phyloP scores from a whole-genome alignment of 2,797 vertebrate species.

The Microchirus variegatus region DNA sequence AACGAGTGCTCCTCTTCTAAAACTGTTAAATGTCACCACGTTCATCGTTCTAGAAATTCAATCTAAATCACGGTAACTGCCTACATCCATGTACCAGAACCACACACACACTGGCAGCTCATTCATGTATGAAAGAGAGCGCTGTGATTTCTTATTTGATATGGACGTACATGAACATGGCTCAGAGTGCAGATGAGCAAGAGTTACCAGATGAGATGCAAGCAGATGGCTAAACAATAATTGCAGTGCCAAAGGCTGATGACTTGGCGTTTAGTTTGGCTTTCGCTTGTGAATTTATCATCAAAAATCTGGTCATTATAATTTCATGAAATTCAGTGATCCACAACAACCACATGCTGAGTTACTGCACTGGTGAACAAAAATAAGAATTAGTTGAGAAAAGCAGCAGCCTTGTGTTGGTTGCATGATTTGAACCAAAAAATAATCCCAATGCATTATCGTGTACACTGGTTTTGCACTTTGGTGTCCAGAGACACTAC shows the following conservation, averaged over 20 bases:
- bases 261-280: slow-evolving; percentile 6
- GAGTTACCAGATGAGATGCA: slow-evolving; percentile 14
- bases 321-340: background rate
- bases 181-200: slow-evolving; percentile 8
- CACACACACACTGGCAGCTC: background rate
- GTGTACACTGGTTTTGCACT: too few relatives aligned
- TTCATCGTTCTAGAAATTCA: too few relatives aligned
- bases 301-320: slow-evolving; percentile 9
- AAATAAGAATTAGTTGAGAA: background rate
- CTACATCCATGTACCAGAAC: background rate
- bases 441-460: too few relatives aligned
- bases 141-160: background rate
- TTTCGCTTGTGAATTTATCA: background rate
- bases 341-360: slow-evolving; percentile 2
- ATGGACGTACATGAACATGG: background rate
- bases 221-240: slow-evolving; percentile 31
- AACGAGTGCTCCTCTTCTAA: too few relatives aligned
- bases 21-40: too few relatives aligned
- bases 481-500: too few relatives aligned
- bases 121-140: background rate
- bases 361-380: background rate
- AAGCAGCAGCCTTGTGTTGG: too few relatives aligned
- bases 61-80: too few relatives aligned
- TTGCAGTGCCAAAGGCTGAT: slow-evolving; percentile 8
- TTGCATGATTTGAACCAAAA: too few relatives aligned